These are phyloP conservation scores for Strigamia transsilvanica DNA, from an alignment of 2,888 invertebrate genomes.

Conservation along the genomic window DNA sequence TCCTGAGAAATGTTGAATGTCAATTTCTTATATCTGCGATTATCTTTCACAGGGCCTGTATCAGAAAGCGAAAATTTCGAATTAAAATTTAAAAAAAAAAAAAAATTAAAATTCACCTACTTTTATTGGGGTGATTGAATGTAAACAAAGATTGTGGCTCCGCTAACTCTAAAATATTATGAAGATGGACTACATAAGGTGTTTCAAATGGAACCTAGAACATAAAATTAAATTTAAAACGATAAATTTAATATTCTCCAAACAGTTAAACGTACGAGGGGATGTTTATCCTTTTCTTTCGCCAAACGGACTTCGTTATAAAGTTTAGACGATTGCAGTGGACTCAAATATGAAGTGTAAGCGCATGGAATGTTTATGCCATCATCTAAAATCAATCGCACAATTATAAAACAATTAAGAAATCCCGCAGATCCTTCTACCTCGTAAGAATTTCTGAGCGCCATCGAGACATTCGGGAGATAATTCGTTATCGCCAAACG, in stretches of 20 bases:
- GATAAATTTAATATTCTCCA: neutral
- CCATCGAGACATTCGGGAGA: slow-evolving; percentile 98
- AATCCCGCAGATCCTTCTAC: slow-evolving; percentile 60
- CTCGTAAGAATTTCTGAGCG: slow-evolving; percentile 83
- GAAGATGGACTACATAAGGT: slow-evolving; percentile 91
- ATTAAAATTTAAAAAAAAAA: neutral
- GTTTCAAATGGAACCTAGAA: slow-evolving; percentile 74
- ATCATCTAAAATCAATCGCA: slow-evolving; percentile 68
- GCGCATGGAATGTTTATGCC: slow-evolving; percentile 90
- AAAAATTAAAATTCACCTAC: slow-evolving; percentile 61
- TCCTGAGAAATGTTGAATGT: slow-evolving; percentile 77
- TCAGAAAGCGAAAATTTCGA: neutral
- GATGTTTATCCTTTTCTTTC: slow-evolving; percentile 57
- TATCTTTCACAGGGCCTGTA: slow-evolving; percentile 69
- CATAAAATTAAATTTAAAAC: neutral
- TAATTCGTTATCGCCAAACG: slow-evolving; percentile 98
- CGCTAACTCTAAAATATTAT: slow-evolving; percentile 82
- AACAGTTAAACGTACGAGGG: slow-evolving; percentile 53
- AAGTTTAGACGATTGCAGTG: slow-evolving; percentile 88
- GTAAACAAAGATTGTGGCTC: slow-evolving; percentile 80
- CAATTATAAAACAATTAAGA: slow-evolving; percentile 16
- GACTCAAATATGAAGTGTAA: slow-evolving; percentile 90
- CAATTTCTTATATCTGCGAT: slow-evolving; percentile 75
- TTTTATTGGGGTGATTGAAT: slow-evolving; percentile 88
- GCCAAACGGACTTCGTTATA: slow-evolving; percentile 75